Base-by-base conservation (phyloP, 2,888 invertebrate species). In the Watsonalla binaria region DNA sequence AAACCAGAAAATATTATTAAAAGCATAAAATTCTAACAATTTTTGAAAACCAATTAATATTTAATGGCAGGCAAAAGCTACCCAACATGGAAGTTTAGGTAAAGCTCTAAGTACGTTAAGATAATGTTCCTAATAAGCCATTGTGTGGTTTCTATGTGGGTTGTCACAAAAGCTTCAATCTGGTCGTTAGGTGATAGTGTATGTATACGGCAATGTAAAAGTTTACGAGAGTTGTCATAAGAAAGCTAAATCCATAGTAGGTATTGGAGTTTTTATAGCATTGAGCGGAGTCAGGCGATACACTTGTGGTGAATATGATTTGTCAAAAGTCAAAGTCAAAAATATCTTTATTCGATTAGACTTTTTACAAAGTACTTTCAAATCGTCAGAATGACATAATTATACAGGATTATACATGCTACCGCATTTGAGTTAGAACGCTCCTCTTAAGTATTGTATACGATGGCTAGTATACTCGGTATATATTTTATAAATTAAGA, bases 391-490 rank as follows among this genome's bases (percentile, higher is more conserved):
- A n/a, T n/a, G n/a, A n/a, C n/a, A n/a, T n/a, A n/a, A n/a, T n/a
- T n/a, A n/a, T n/a, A n/a, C n/a, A n/a, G n/a, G n/a, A n/a, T n/a
- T n/a, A n/a, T n/a, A n/a, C n/a, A n/a, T n/a, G n/a, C n/a, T n/a
- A n/a, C n/a, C n/a, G n/a, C n/a, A n/a, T n/a, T n/a, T n/a, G 24
- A 24, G 24, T 24, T 24, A 24, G 11, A 42, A 42, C 37, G 14
- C 15, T 49, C 37, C 13, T 39, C 37, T 48, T 49, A 49, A 14
- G 11, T 42, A 37, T 48, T 48, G 49, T 49, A 49, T 49, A 49
- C 49, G 49, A 49, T 49, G 37, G 14, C 35, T 49, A 39, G 49
- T 49, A 49, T 49, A 49, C 49, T 49, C 37, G 37, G 6, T 37
- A 49, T 39, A 49, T 37, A 49, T 49, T 49, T 37, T 49, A 37